Percentiles rank a stretch among this genome's conserved stretches.
phyloP scores from a whole-genome alignment of 2,888 invertebrate species.

The Lasioglossum vierecki region DNA sequence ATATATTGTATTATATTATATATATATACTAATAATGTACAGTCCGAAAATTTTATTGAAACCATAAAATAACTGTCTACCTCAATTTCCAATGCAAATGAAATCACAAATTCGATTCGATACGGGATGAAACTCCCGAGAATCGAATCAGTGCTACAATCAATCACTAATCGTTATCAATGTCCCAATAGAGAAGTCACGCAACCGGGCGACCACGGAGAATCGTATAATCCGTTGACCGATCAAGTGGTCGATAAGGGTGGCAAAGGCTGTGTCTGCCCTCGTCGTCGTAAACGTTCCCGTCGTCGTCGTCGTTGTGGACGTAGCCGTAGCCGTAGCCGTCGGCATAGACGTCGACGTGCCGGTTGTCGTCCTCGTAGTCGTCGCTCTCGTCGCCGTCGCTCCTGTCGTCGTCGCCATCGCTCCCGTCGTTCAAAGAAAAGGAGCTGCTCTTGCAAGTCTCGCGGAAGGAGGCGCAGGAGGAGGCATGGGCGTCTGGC shows the following conservation, averaged over 20 bases:
- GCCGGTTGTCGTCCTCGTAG: background rate
- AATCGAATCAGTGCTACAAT: too few relatives aligned
- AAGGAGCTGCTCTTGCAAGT: conserved; percentile 40
- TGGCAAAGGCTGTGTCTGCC: background rate
- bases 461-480: conserved; percentile 15
- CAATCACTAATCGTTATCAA: background rate
- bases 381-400: background rate
- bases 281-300: background rate
- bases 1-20: background rate
- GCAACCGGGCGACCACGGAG: background rate
- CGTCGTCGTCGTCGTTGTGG: background rate
- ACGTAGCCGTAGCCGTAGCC: background rate
- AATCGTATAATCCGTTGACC: background rate
- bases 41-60: background rate
- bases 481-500: conserved; percentile 50
- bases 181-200: conserved; percentile 13
- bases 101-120: background rate
- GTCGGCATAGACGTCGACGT: background rate
- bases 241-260: conserved; percentile 10
- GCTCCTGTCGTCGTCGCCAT: background rate
- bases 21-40: background rate
- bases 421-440: background rate
- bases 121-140: background rate
- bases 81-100: background rate
- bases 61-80: background rate